Evolutionary conservation across 2,888 invertebrate species (phyloP).

Genomic region (Toxonevra muliebris): DNA sequence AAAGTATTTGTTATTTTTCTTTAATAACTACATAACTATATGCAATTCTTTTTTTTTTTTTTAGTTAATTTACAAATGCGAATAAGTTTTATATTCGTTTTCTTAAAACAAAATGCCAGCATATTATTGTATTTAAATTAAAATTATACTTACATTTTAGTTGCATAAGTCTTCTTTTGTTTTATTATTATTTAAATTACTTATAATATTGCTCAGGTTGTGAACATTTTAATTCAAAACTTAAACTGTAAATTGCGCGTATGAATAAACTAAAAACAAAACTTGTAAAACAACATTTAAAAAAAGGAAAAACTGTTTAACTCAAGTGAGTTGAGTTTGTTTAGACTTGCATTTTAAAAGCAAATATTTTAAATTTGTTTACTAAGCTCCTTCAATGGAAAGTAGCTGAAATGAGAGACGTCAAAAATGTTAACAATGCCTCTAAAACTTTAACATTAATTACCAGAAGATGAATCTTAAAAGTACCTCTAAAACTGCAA

Average conservation of each 20-base stretch:
- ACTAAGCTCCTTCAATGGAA: too few relatives aligned
- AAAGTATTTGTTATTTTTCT: background rate
- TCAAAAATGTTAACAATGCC: too few relatives aligned
- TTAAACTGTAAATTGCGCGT: conserved; percentile 10
- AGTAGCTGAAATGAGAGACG: too few relatives aligned
- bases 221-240: conserved; percentile 47
- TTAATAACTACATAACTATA: background rate
- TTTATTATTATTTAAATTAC: conserved; percentile 14
- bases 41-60: background rate
- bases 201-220: conserved; percentile 61
- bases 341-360: background rate
- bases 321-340: too few relatives aligned
- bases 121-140: too few relatives aligned
- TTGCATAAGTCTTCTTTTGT: background rate
- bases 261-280: background rate
- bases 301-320: too few relatives aligned
- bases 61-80: background rate
- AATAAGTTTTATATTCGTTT: too few relatives aligned
- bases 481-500: too few relatives aligned
- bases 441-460: too few relatives aligned
- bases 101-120: too few relatives aligned
- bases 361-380: background rate
- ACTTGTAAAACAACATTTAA: background rate
- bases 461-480: too few relatives aligned
- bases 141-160: background rate